Evolutionary conservation across 2,888 invertebrate species (phyloP), one percentile per base, ranked within the genome.

Genomic region (Augiades crinisus): DNA sequence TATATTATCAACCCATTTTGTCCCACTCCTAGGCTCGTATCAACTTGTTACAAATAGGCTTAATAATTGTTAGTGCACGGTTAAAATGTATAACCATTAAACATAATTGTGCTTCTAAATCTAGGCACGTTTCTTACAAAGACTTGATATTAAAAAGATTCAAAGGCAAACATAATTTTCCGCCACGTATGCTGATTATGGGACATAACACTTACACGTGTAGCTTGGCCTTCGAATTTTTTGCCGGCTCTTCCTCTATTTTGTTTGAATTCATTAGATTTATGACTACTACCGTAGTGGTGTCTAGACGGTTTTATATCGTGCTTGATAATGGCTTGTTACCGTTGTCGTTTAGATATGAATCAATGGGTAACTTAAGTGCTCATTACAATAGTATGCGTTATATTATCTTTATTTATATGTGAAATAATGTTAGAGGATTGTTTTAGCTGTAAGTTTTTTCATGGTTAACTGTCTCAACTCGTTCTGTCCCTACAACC

Each of bases 301-400:
- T 43, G 50, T 50, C 50, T 50, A 50, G 50, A 50, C 50, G 19
- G 50, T 5, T 50, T 49, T 40, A 47, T 47, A 19, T 34, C 30
- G 30, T 36, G 36, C 43, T 36, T 50, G 50, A 27, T 50, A 43
- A 43, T 43, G 34, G 19, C 30, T 14, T 14, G 40, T 49, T 49
- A 30, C 19, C 17, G 30, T 19, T 47, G 47, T 31, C 33, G 21
- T 21, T 40, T 10, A 41, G 45, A 45, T 45, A 45, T n/a, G 45
- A 5, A 45, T 45, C 45, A 12, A 0, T 30, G 30, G 10, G 12
- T 12, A 12, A 12, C 30, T 5, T n/a, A 19, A 19, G 19, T 19
- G 19, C 19, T 19, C 5, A 19, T 19, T n/a, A n/a, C n/a, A n/a
- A n/a, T n/a, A n/a, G n/a, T n/a, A n/a, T n/a, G n/a, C n/a, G n/a